Base-by-base conservation (phyloP, 2,113 vertebrate genomes). In the Prionailurus bengalensis region DNA sequence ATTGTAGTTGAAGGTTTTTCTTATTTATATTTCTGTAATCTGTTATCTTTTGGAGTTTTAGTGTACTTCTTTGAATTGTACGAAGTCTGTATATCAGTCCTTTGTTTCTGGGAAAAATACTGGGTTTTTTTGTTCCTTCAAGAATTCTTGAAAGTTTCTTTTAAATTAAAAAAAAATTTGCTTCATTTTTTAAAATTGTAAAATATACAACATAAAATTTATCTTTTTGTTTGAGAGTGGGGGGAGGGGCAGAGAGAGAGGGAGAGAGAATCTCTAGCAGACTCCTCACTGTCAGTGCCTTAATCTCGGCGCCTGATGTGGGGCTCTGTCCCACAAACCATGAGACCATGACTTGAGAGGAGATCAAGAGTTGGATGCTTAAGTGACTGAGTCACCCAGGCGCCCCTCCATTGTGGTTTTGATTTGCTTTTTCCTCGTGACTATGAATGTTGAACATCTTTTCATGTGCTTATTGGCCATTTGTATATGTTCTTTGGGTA, bases 51-150 rank as follows among this genome's bases (percentile, higher is more conserved):
- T 17, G 14, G n/a, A 7, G 21, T 95, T 89, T 61, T 78, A 70
- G 9, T 58, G 17, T 89, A 21, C 76, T 83, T 78, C 48, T 95
- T 86, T 68, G 48, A 76, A 39, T 83, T 68, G 48, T 76, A 70
- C 51, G 68, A 96, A 76, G 83, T 93, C 58, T 81, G 4, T 51
- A 17, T 94, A 96, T 93, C 76, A 66, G 66, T 76, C 76, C n/a
- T 83, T 81, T 78, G 17, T 89, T 23, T 95, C 65, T 81, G 65
- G 33, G 39, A 36, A 58, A 65, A 86, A 63, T 95, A 5, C 10
- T 74, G 19, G 61, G 71, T 70, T n/a, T 19, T 48, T 81, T 89
- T 82, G n/a, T 81, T 89, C 71, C 39, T 66, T 85, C 33, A 80
- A n/a, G 84, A 79, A 68, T 79, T 94, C 36, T 66, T 51, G n/a